A percentile compares a stretch with the other conserved stretches of the same genome.
phyloP scores from a whole-genome alignment of 2,113 vertebrate species.

The Tiliqua scincoides region DNA sequence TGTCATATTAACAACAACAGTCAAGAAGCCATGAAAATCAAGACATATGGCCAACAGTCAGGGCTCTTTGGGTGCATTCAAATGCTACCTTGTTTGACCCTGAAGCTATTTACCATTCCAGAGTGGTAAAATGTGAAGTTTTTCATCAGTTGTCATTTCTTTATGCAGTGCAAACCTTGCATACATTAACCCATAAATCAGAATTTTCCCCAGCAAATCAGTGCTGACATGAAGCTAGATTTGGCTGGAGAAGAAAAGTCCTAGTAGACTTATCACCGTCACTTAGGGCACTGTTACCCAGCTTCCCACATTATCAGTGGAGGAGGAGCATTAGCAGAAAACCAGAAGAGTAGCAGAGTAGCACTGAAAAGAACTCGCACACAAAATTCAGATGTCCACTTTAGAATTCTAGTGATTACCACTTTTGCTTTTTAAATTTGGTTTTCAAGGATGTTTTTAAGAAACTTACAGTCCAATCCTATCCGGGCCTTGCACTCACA shows the following conservation, averaged over 20 bases:
- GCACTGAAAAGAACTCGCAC: background rate
- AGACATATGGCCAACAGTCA: background rate
- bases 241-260: background rate
- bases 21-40: background rate
- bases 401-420: background rate
- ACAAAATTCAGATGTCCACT: background rate
- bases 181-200: background rate
- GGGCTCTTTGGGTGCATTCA: background rate
- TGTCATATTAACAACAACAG: background rate
- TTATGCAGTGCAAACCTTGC: background rate
- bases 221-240: background rate
- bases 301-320: background rate
- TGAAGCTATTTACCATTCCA: background rate
- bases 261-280: background rate
- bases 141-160: constrained; percentile 8
- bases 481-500: too few relatives aligned
- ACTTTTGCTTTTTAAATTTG: background rate
- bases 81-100: constrained; percentile 6
- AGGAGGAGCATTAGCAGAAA: background rate
- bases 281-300: background rate
- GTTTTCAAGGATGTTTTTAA: background rate
- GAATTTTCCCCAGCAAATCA: background rate
- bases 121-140: background rate
- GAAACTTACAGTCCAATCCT: background rate
- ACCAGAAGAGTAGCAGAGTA: background rate